Conservation (phyloP, 2,113 vertebrate species). For the Phasianus colchicus region DNA sequence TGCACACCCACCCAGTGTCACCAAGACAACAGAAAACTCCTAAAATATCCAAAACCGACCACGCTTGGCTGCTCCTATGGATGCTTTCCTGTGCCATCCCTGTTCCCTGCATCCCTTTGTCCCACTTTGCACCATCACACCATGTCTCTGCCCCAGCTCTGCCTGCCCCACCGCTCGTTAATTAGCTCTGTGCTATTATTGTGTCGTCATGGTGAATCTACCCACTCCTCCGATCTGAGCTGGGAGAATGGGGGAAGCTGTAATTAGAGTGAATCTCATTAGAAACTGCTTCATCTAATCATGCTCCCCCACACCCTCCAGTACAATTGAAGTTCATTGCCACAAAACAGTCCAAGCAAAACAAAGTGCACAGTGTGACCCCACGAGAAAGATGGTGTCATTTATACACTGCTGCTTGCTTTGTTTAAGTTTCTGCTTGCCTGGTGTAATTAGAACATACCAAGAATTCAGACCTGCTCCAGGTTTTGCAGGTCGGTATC, state of each 20-base stretch:
- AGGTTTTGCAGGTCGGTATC: background rate
- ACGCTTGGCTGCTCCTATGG: background rate
- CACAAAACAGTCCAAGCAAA: slow-evolving; percentile 69
- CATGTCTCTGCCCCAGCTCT: background rate
- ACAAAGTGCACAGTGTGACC: slow-evolving; percentile 16
- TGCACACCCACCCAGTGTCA: background rate
- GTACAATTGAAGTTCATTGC: slow-evolving; percentile 57
- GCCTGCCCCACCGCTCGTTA: slow-evolving; percentile 52
- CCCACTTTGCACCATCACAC: background rate
- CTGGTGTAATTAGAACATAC: background rate
- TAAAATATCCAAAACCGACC: background rate
- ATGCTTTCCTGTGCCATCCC: background rate
- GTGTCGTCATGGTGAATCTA: slow-evolving; percentile 77
- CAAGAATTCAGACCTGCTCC: background rate
- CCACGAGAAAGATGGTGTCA: background rate
- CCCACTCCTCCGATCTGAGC: slow-evolving; percentile 74
- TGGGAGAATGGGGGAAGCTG: slow-evolving; percentile 79
- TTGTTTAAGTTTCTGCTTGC: background rate
- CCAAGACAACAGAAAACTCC: accelerated
- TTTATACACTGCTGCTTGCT: background rate
- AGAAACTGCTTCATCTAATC: slow-evolving; percentile 81
- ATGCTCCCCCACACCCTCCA: slow-evolving; percentile 75
- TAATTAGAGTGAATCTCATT: slow-evolving; percentile 91
- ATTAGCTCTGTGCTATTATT: slow-evolving; percentile 78
- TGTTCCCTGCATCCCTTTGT: background rate